Evolutionary conservation across 2,797 vertebrate species (phyloP).

Genomic region (Ctenopoma kingsleyae): DNA sequence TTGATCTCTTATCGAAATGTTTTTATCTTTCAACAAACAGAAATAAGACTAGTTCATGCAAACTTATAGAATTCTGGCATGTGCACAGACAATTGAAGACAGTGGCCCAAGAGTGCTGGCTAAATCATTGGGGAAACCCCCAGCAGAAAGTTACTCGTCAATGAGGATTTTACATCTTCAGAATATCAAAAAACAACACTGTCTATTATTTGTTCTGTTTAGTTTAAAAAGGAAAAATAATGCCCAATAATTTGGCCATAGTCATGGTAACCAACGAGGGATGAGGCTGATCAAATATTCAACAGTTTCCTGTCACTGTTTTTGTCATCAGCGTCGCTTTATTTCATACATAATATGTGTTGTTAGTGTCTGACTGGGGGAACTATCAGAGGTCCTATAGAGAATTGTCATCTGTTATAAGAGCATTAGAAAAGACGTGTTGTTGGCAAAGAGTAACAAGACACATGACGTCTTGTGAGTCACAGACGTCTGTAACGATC

Average conservation of each 20-base stretch:
- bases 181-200: too few relatives aligned
- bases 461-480: slow-evolving; percentile 43
- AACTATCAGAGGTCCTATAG: slow-evolving; percentile 9
- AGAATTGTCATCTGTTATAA: not conserved
- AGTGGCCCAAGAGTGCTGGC: too few relatives aligned
- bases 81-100: too few relatives aligned
- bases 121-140: too few relatives aligned
- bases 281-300: slow-evolving; percentile 49
- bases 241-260: slow-evolving; percentile 20
- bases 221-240: too few relatives aligned
- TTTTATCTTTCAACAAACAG: too few relatives aligned
- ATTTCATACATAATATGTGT: slow-evolving; percentile 53
- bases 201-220: too few relatives aligned
- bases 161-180: too few relatives aligned
- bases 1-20: too few relatives aligned
- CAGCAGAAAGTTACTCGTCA: too few relatives aligned
- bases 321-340: slow-evolving; percentile 54
- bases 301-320: slow-evolving; percentile 42
- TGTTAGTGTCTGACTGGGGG: slow-evolving; percentile 10
- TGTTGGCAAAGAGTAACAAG: slow-evolving; percentile 22
- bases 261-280: slow-evolving; percentile 59
- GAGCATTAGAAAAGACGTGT: not conserved
- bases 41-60: slow-evolving; percentile 23
- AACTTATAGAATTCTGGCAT: slow-evolving; percentile 6
- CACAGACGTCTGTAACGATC: slow-evolving; percentile 49